Evolutionary conservation across 2,797 vertebrate genomes (phyloP), one percentile per base, ranked within the genome.

Genomic region (Neosalanx taihuensis): DNA sequence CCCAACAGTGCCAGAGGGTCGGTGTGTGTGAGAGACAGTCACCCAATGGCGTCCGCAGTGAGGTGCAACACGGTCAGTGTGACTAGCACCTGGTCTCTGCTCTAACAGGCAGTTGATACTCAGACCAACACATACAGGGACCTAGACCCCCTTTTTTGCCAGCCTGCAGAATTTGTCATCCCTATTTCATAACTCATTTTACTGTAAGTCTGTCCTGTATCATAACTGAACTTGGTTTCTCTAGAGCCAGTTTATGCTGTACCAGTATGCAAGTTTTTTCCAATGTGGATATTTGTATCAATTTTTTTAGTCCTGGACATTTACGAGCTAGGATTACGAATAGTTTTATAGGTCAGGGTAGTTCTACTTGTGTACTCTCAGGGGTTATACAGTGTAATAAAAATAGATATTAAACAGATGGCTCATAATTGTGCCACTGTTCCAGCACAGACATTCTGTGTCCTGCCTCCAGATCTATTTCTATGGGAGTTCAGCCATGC

Each of bases 51-150:
- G 59, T 61, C 60, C 59, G 73, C n/a, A 64, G 23, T 56, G 56
- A 79, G 67, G 72, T 77, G 79, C 51, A 57, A 75, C 67, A 61
- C 20, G 31, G 71, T 69, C 64, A 51, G 73, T 33, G 41, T 29
- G 18, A 59, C 68, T 7, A 65, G 60, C 69, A 41, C 69, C 62
- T 77, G 56, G 67, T 46, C n/a, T 9, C 62, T 41, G 65, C 67
- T 68, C 35, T 51, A 20, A 30, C 76, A 82, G 31, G 63, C 74
- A 75, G 60, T 53, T 79, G 79, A 65, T 62, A 74, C 46, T 51
- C 15, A 5, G 18, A 53, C 29, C n/a, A 17, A 23, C 41, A 49
- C 18, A 13, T 71, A 29, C 31, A 20, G 60, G 26, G 59, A 68
- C 73, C 3, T 1, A 78, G 63, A 26, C 23, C 23, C 72, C 58